phyloP scores from a whole-genome alignment of 2,888 invertebrate species.

The Polietes domitor region DNA sequence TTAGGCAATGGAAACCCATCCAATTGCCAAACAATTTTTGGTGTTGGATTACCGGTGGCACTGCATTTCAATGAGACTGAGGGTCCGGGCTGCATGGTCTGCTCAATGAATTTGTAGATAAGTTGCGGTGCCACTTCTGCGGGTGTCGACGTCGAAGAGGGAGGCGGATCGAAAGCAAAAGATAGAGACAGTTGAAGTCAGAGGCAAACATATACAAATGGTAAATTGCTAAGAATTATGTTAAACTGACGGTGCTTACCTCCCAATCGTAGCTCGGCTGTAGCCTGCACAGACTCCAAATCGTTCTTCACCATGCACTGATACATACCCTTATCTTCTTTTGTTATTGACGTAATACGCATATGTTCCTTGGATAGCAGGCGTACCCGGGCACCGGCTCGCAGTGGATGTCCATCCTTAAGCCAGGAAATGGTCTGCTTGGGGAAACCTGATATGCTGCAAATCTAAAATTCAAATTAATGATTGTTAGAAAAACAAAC shows the following conservation, averaged over 20 bases:
- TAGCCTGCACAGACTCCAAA: slow-evolving; percentile 90
- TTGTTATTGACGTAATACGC: slow-evolving; percentile 85
- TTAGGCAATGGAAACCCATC: slow-evolving; percentile 87
- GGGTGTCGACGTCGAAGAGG: slow-evolving; percentile 63
- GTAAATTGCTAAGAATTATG: slow-evolving; percentile 4
- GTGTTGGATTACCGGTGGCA: slow-evolving; percentile 89
- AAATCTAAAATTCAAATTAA: slow-evolving; percentile 82
- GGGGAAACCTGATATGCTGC: slow-evolving; percentile 92
- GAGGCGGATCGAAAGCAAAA: slow-evolving; percentile 51
- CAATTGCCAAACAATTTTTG: slow-evolving; percentile 88
- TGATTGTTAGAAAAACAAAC: slow-evolving; percentile 40
- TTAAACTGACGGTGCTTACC: slow-evolving; percentile 81
- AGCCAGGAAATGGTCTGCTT: slow-evolving; percentile 88
- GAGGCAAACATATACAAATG: not conserved
- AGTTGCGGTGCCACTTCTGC: slow-evolving; percentile 89
- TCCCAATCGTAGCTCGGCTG: slow-evolving; percentile 89
- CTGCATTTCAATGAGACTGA: slow-evolving; percentile 89
- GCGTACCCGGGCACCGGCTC: slow-evolving; percentile 83
- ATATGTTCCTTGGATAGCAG: slow-evolving; percentile 82
- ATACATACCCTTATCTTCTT: slow-evolving; percentile 93
- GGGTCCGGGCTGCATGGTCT: slow-evolving; percentile 90
- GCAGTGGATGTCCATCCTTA: slow-evolving; percentile 86
- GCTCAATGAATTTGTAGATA: slow-evolving; percentile 89
- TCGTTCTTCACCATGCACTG: slow-evolving; percentile 93
- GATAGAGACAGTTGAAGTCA: too few species aligned